These are phyloP conservation scores for Mimumesa dahlbomi DNA, from an alignment of 2,888 invertebrate genomes.

Conservation along the genomic window DNA sequence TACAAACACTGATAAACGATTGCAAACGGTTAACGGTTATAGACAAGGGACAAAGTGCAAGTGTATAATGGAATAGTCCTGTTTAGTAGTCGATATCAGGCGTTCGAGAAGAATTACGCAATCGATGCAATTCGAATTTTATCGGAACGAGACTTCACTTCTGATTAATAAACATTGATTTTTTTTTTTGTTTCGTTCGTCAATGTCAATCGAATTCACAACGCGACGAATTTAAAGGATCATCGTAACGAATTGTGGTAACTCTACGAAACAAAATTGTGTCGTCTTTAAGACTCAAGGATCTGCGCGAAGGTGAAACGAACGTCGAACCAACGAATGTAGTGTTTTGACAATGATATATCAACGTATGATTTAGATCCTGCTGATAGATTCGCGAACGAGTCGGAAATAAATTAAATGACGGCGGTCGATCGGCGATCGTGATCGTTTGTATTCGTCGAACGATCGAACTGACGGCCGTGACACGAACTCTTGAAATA, in stretches of 20 bases:
- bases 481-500: slow-evolving; percentile 46
- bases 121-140: background rate
- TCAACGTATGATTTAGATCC: background rate
- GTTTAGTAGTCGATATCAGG: background rate
- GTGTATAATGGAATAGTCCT: no score
- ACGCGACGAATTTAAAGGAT: no score
- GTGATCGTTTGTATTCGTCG: slow-evolving; percentile 43
- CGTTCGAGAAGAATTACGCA: background rate
- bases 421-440: background rate
- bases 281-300: background rate
- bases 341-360: background rate
- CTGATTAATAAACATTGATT: background rate
- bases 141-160: background rate
- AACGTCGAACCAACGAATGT: background rate
- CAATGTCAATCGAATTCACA: no score
- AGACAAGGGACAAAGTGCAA: no score
- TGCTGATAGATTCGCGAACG: background rate
- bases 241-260: no score
- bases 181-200: no score
- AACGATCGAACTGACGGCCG: slow-evolving; percentile 30
- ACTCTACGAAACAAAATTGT: no score
- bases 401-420: slow-evolving; percentile 7
- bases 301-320: slow-evolving; percentile 1
- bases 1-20: no score
- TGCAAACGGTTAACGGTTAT: no score